Evolutionary conservation across 2,888 invertebrate genomes (phyloP), one percentile per base, ranked within the genome.

Genomic region (Amiota communis): DNA sequence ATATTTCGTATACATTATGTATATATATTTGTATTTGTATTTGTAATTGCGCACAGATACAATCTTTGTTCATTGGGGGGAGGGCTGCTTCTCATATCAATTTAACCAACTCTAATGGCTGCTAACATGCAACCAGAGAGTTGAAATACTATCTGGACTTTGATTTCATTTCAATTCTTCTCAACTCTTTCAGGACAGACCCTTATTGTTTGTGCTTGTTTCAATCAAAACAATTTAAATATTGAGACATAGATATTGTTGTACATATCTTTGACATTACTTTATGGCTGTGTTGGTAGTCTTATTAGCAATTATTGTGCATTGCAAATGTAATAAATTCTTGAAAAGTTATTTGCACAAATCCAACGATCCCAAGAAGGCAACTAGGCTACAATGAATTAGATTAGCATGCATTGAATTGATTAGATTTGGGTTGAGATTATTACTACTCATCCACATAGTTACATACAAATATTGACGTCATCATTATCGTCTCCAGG

Each of bases 91-190:
- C 72, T 36, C 4, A 51, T 51, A 51, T 59, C 59, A 59, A 15
- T 11, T 59, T 65, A 51, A 79, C 77, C 17, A 12, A n/a, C 47
- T 57, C 74, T 84, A 84, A 84, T 80, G 82, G 83, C 79, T 78
- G 82, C 82, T 83, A 82, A 83, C 85, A 83, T 83, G 83, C 84
- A 81, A 82, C 74, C 79, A 79, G 83, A 84, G 84, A 85, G 49
- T 20, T 10, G n/a, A 53, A 49, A 80, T 83, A 80, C 82, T 83
- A 82, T 83, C 81, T 81, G 83, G 84, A 81, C 85, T 82, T 81
- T 85, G 82, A 83, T 83, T 85, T 79, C 64, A 72, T 75, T 72
- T 20, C 20, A 11, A 15, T 17, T 59, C 59, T 13, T 10, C 15
- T 51, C n/a, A 11, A 51, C 12, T 74, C 20, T 13, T 48, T 64